Conservation (phyloP, 2,888 invertebrate genomes). For the Zaprionus bogoriensis region DNA sequence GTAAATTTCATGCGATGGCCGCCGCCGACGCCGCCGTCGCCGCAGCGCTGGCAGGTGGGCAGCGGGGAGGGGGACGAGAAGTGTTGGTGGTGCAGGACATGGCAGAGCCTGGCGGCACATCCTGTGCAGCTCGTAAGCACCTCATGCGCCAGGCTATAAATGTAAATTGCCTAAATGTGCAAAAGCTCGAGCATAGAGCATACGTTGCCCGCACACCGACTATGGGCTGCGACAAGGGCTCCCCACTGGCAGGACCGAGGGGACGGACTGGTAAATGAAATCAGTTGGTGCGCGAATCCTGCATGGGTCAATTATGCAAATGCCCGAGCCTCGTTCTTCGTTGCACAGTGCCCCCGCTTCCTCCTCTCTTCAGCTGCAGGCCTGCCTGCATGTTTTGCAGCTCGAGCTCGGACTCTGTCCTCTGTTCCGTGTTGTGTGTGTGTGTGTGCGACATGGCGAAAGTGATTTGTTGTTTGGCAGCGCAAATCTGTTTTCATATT, state of each 20-base stretch:
- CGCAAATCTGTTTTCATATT: conserved; percentile 75
- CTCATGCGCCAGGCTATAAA: conserved; percentile 79
- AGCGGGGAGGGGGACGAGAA: not conserved
- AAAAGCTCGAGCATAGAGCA: conserved; percentile 77
- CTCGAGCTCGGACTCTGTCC: conserved; percentile 21
- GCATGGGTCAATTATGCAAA: conserved; percentile 83
- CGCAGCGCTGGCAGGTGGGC: too few species aligned
- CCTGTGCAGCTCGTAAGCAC: conserved; percentile 78
- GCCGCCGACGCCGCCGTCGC: too few species aligned
- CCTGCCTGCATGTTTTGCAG: conserved; percentile 5
- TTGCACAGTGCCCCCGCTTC: not conserved
- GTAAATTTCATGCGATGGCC: conserved; percentile 66
- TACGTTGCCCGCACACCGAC: conserved; percentile 68
- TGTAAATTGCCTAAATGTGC: conserved; percentile 78
- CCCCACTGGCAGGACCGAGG: too few species aligned
- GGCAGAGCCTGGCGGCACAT: conserved; percentile 67
- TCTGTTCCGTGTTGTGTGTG: not conserved
- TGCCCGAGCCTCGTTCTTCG: conserved; percentile 48
- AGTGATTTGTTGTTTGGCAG: conserved; percentile 76
- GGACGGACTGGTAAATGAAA: conserved; percentile 69
- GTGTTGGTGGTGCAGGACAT: not conserved
- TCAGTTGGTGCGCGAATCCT: conserved; percentile 79
- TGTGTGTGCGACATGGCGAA: conserved; percentile 61
- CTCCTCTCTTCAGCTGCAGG: conserved; percentile 5
- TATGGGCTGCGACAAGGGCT: not conserved